These are phyloP conservation scores for Hypanus sabinus DNA, from an alignment of 2,113 vertebrate genomes.

Conservation along the genomic window DNA sequence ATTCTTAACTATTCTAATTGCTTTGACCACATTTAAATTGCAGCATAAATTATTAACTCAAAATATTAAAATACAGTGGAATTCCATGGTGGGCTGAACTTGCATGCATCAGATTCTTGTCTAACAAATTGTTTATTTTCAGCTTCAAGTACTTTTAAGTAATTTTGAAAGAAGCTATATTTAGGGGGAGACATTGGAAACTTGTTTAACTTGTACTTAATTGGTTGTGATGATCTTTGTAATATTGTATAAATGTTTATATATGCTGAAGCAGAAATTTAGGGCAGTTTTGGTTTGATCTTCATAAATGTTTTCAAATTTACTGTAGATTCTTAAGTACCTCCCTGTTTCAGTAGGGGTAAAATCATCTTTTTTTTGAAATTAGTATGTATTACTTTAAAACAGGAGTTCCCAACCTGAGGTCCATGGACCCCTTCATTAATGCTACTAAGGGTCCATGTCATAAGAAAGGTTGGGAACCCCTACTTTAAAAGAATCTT, in stretches of 20 bases:
- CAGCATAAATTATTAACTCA: slow-evolving; percentile 82
- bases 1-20: slow-evolving; percentile 68
- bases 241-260: neutral
- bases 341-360: neutral
- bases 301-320: neutral
- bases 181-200: neutral
- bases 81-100: slow-evolving; percentile 56
- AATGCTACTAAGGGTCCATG: too few species aligned
- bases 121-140: neutral
- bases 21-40: slow-evolving; percentile 74
- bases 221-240: neutral
- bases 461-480: too few species aligned
- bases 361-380: neutral
- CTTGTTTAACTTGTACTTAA: neutral
- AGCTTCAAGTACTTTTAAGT: neutral
- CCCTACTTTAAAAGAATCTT: neutral
- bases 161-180: neutral
- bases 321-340: neutral
- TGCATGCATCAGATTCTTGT: slow-evolving; percentile 54
- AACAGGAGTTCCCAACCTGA: too few species aligned
- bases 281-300: neutral
- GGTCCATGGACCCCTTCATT: too few species aligned
- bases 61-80: slow-evolving; percentile 67
- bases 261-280: neutral
- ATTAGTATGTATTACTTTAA: too few species aligned